Evolutionary conservation across 2,797 vertebrate genomes (phyloP).

Genomic region (Tokudaia muenninki): DNA sequence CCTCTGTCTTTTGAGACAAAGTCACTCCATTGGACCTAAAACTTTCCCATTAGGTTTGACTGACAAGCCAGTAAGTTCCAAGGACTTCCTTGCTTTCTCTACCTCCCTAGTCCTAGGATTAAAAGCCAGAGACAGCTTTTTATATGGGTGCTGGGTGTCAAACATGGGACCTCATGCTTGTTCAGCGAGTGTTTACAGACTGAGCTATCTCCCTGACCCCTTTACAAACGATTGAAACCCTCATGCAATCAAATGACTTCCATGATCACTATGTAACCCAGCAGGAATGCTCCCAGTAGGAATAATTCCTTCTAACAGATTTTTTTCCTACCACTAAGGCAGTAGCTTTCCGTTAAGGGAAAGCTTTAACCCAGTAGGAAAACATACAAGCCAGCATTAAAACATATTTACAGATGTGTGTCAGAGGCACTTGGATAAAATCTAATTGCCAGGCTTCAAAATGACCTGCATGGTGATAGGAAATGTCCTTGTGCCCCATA

Average conservation of each 20-base stretch:
- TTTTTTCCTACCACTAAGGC: conserved; percentile 20
- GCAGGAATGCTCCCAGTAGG: neutral
- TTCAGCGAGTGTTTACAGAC: neutral
- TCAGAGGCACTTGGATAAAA: neutral
- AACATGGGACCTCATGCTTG: neutral
- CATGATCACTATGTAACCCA: neutral
- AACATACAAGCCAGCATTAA: conserved; percentile 12
- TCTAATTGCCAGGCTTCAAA: neutral
- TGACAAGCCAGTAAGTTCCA: neutral
- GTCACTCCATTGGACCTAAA: neutral
- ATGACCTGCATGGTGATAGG: neutral
- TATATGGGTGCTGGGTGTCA: neutral
- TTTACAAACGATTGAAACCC: neutral
- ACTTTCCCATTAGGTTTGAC: neutral
- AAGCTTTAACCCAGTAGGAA: neutral
- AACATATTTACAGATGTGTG: neutral
- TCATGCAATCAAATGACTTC: neutral
- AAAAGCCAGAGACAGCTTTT: neutral
- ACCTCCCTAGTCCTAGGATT: neutral
- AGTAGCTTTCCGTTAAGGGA: neutral
- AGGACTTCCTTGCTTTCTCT: neutral
- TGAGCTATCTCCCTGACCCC: neutral
- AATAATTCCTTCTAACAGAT: neutral
- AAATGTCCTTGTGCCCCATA: neutral
- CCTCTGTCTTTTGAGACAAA: neutral